These are phyloP conservation scores for Centrocercus urophasianus DNA, from an alignment of 2,113 vertebrate genomes.

Conservation along the genomic window DNA sequence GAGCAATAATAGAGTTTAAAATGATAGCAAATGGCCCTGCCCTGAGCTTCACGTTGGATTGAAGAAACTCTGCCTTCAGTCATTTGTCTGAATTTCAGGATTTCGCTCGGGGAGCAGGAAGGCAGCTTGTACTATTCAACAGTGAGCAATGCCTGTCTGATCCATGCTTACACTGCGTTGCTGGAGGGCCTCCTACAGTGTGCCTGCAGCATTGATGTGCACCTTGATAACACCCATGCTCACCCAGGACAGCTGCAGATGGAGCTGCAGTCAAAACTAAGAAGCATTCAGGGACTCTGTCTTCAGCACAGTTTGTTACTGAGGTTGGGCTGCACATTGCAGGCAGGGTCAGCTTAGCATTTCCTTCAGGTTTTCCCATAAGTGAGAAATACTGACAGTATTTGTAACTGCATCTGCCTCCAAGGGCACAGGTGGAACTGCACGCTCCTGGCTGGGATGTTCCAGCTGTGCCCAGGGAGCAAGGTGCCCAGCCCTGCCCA, in stretches of 20 bases:
- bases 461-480: background rate
- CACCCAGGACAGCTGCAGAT: background rate
- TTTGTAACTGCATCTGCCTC: fast-evolving
- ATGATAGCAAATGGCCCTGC: background rate
- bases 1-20: background rate
- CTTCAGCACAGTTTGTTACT: fast-evolving
- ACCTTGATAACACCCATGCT: background rate
- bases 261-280: background rate
- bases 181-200: background rate
- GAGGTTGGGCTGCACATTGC: background rate
- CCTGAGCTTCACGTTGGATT: fast-evolving
- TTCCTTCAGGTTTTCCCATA: background rate
- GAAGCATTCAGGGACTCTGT: background rate
- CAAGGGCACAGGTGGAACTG: background rate
- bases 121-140: background rate
- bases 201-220: background rate
- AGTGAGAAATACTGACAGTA: background rate
- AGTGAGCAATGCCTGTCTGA: background rate
- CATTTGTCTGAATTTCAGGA: background rate
- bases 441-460: background rate
- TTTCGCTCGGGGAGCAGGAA: background rate
- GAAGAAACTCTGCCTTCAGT: background rate
- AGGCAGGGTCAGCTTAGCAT: background rate
- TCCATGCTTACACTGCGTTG: background rate
- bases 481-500: background rate